Conservation (phyloP, 92 coral and sea anemone genomes). For the Palythoa grandis region DNA sequence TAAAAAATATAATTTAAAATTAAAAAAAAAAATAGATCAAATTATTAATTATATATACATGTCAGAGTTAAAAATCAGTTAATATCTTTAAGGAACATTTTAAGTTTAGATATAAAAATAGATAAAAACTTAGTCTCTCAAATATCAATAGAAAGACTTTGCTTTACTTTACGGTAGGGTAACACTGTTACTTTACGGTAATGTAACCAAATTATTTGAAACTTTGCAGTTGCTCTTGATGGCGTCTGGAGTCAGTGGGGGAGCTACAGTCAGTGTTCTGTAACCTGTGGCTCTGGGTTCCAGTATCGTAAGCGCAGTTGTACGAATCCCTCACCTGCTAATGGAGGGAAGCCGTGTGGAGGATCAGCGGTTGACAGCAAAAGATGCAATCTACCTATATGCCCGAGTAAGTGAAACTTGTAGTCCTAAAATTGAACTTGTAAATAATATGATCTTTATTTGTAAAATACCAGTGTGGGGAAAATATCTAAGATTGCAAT, state of each 20-base stretch:
- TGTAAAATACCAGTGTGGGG: too few species aligned
- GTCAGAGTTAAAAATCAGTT: too few species aligned
- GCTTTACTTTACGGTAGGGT: too few species aligned
- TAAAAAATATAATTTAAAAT: too few species aligned
- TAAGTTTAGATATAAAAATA: too few species aligned
- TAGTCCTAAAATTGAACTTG: not conserved
- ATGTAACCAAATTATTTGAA: not conserved
- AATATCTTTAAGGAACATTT: too few species aligned
- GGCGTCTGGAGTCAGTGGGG: slow-evolving; percentile 50
- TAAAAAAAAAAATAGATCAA: too few species aligned
- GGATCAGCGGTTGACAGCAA: not conserved
- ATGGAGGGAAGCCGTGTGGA: not conserved
- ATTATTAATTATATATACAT: too few species aligned
- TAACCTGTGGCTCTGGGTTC: slow-evolving; percentile 42
- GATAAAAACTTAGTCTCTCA: too few species aligned
- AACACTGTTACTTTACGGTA: not conserved
- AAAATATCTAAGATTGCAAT: too few species aligned
- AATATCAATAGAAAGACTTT: too few species aligned
- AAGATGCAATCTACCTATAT: not conserved
- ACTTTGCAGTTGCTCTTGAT: slow-evolving; percentile 17
- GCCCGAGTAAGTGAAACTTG: not conserved
- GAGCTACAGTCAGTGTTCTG: slow-evolving; percentile 30
- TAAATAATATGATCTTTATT: not conserved
- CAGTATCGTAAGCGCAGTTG: slow-evolving; percentile 33
- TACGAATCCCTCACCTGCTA: slow-evolving; percentile 15